These are phyloP conservation scores for Dorcus hopei DNA, from an alignment of 2,888 invertebrate species.

Conservation along the genomic window DNA sequence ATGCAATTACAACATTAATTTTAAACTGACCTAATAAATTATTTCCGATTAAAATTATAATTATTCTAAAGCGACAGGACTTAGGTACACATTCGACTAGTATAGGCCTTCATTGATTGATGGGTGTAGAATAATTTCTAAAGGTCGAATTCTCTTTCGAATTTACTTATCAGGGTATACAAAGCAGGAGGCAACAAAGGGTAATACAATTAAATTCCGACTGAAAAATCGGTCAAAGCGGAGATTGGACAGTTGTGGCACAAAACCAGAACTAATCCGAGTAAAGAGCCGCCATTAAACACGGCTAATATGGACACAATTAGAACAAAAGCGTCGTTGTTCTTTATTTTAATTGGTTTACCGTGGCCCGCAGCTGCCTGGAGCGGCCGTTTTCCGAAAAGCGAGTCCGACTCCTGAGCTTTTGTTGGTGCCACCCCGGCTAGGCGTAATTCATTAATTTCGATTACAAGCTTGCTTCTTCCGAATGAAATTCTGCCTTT, in stretches of 20 bases:
- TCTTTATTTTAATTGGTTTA: constrained; percentile 42
- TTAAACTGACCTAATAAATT: too few species aligned
- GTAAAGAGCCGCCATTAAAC: constrained; percentile 34
- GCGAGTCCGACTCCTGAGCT: constrained; percentile 24
- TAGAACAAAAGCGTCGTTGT: constrained; percentile 36
- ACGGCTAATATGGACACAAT: constrained; percentile 36
- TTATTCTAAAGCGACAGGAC: too few species aligned
- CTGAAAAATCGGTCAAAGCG: constrained; percentile 6
- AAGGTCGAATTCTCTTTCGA: too few species aligned
- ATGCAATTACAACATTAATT: too few species aligned
- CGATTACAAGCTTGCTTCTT: constrained; percentile 14
- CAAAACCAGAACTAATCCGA: constrained; percentile 30
- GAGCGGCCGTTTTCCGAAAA: constrained; percentile 34
- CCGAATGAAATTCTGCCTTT: constrained; percentile 21
- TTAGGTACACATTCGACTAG: too few species aligned
- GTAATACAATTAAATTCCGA: constrained; percentile 8
- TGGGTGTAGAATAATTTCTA: too few species aligned
- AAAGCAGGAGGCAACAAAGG: constrained; percentile 4
- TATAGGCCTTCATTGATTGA: too few species aligned
- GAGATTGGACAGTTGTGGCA: constrained; percentile 11
- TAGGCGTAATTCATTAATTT: constrained; percentile 37
- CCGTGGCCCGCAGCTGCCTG: constrained; percentile 33
- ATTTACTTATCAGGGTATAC: too few species aligned
- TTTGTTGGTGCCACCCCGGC: constrained; percentile 27
- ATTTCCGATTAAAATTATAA: too few species aligned